Conservation (phyloP, 2,797 vertebrate genomes). For the Lagodon rhomboides region DNA sequence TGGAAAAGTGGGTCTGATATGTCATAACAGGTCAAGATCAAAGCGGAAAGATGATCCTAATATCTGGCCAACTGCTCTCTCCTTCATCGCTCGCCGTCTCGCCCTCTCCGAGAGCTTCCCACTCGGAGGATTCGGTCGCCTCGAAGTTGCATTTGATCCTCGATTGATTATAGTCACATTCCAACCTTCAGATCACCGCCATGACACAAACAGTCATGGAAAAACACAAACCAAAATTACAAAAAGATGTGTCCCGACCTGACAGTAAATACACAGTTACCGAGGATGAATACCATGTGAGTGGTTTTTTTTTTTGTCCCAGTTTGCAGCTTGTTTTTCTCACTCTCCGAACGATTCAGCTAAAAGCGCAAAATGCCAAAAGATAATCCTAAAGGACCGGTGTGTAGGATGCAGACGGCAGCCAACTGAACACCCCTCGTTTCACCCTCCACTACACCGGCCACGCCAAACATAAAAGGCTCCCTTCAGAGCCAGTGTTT, state of each 20-base stretch:
- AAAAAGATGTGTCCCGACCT: conserved; percentile 28
- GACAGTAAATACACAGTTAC: neutral
- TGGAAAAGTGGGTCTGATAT: conserved; percentile 74
- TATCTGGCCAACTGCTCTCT: conserved; percentile 55
- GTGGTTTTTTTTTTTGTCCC: neutral
- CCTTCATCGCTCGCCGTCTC: conserved; percentile 26
- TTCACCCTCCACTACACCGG: too few relatives aligned
- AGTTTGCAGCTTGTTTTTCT: conserved; percentile 5
- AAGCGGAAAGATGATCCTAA: conserved; percentile 67
- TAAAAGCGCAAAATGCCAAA: neutral
- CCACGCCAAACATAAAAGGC: too few relatives aligned
- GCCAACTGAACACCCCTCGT: too few relatives aligned
- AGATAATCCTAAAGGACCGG: neutral
- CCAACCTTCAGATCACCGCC: conserved; percentile 18
- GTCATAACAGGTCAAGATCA: conserved; percentile 79
- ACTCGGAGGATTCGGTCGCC: conserved; percentile 35
- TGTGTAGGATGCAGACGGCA: too few relatives aligned
- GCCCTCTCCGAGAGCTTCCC: conserved; percentile 23
- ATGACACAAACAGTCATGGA: conserved; percentile 19
- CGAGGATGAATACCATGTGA: neutral
- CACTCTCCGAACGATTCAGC: neutral
- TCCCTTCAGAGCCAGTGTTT: too few relatives aligned
- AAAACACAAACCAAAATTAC: conserved; percentile 7
- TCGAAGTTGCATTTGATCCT: conserved; percentile 31
- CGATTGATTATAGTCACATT: conserved; percentile 41